Base-by-base conservation (phyloP, 2,888 invertebrate species). In the Xestia ashworthii region DNA sequence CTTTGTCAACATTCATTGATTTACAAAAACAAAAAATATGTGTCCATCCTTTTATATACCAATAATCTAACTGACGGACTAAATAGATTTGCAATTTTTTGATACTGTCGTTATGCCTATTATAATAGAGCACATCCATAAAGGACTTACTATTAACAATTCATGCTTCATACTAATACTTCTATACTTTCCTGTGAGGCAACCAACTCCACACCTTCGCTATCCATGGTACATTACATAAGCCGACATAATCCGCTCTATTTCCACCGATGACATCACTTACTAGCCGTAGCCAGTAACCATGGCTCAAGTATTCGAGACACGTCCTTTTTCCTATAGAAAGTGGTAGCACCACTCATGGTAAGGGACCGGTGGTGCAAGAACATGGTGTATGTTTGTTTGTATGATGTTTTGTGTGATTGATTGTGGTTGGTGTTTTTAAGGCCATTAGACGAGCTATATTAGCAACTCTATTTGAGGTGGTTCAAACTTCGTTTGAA, bases 241-340 rank as follows among this genome's bases (percentile, higher is more conserved):
- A 86, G 68, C 3, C 48, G 41, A 53, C 58, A 81, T 85, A 88
- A 86, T 79, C 76, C 71, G 78, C 73, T 82, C 85, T 53, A 82
- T 76, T 74, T 78, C 68, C 78, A 82, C n/a, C 53, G 60, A n/a
- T 73, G 78, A 81, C 81, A 72, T 86, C 83, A 86, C 66, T 5
- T 41, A 9, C 4, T 70, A 46, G 66, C 70, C 60, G 62, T 65
- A 12, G 38, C 19, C 88, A 89, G 50, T 55, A 44, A 66, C 74
- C 67, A 74, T 83, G 66, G 53, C 48, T 75, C 73, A 78, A 80
- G 74, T 83, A 90, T 89, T 80, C 88, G 41, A 22, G 38, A 8
- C 88, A 89, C 87, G 87, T 91, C 89, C 89, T 87, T 87, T 89
- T 84, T 89, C 89, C 90, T 89, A 89, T 90, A 91, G 92, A 92